phyloP scores from a whole-genome alignment of 2,888 invertebrate species.

The Autographa pulchrina region DNA sequence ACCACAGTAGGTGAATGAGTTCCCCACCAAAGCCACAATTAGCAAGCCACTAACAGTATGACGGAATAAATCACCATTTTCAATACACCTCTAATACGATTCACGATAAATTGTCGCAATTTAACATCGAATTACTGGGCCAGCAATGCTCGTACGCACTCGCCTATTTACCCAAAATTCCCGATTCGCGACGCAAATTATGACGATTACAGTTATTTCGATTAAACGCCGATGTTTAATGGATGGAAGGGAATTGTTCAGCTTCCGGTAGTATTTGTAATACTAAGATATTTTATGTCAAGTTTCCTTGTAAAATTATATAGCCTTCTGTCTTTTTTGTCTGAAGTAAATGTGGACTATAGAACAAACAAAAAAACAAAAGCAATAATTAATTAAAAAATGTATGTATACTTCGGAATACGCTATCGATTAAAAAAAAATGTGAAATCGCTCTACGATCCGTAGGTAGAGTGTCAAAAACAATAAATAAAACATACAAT shows the following conservation, averaged over 20 bases:
- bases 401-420: no score
- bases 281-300: no score
- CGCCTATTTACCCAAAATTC: constrained; percentile 68
- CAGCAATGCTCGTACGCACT: constrained; percentile 39
- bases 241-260: constrained; percentile 19
- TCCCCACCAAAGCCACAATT: constrained; percentile 5
- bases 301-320: no score
- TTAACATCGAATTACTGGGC: constrained; percentile 50
- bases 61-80: constrained; percentile 47
- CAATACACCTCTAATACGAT: constrained; percentile 41
- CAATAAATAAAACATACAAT: no score
- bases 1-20: not conserved
- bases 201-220: constrained; percentile 72
- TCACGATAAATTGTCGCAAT: constrained; percentile 46
- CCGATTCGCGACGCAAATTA: constrained; percentile 68
- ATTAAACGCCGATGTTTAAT: constrained; percentile 40
- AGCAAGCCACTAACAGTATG: not conserved
- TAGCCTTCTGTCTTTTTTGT: no score
- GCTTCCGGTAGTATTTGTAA: no score
- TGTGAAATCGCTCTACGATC: no score
- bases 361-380: no score
- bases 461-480: no score
- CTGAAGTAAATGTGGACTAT: no score
- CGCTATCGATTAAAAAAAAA: no score
- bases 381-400: no score